phyloP scores from a whole-genome alignment of 2,113 vertebrate genomes.

The Thalassarche chlororhynchos region DNA sequence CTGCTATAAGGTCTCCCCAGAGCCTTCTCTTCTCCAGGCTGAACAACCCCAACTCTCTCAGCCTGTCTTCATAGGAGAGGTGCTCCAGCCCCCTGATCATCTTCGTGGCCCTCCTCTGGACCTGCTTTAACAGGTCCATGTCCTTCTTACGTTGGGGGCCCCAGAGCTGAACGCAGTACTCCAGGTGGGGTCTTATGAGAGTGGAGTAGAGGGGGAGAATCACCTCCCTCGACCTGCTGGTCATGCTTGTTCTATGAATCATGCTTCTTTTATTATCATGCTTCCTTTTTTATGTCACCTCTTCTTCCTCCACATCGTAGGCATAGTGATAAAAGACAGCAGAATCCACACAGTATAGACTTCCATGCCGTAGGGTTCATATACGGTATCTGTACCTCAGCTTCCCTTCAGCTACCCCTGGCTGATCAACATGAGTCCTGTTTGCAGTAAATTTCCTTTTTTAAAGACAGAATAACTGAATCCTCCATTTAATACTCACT shows the following conservation, averaged over 20 bases:
- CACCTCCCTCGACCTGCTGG: not conserved
- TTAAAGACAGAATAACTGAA: not conserved
- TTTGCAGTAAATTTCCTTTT: not conserved
- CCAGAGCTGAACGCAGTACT: too few species aligned
- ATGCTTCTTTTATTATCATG: not conserved
- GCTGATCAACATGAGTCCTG: not conserved
- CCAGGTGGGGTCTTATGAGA: not conserved
- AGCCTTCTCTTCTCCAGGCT: too few species aligned
- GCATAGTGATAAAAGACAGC: not conserved
- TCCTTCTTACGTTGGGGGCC: too few species aligned
- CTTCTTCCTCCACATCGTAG: not conserved
- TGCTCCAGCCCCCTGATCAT: too few species aligned
- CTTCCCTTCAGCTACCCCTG: fast-evolving
- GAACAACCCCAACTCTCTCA: too few species aligned
- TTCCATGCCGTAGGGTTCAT: not conserved
- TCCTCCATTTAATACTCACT: not conserved
- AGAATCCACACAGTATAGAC: not conserved
- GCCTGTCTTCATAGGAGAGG: too few species aligned
- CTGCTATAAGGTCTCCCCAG: too few species aligned
- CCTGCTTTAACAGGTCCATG: too few species aligned
- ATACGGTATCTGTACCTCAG: fast-evolving
- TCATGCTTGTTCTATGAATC: not conserved
- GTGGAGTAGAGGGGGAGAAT: not conserved
- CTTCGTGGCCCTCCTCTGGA: too few species aligned
- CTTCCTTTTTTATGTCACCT: not conserved